Percentiles rank a stretch among this genome's conserved stretches.
Conservation (phyloP, 1,140 invertebrate species). For the Schmidtea mediterranea region DNA sequence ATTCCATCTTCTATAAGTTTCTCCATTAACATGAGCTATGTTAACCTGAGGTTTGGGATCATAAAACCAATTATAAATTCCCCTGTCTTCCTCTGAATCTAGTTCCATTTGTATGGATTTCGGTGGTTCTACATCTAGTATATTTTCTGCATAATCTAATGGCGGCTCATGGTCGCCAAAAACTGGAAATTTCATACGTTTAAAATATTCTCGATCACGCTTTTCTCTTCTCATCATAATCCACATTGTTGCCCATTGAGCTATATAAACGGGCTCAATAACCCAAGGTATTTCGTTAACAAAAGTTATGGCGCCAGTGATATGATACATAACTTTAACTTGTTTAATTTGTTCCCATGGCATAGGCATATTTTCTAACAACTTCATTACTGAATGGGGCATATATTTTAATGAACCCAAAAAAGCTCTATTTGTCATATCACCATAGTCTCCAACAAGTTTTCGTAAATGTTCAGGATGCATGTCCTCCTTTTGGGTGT, state of each 20-base stretch:
- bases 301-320: conserved; percentile 85
- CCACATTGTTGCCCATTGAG: conserved; percentile 99
- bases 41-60: conserved; percentile 83
- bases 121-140: conserved; percentile 87
- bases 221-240: conserved; percentile 99
- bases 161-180: conserved; percentile 99
- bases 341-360: conserved; percentile 93
- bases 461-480: conserved; percentile 85
- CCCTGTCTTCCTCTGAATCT: conserved; percentile 72
- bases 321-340: conserved; percentile 74
- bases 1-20: conserved; percentile 84
- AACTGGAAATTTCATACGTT: conserved; percentile 94
- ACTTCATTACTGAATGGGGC: conserved; percentile 85
- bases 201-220: conserved; percentile 86
- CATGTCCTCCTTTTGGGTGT: conserved; percentile 93
- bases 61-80: conserved; percentile 72
- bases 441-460: conserved; percentile 84
- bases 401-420: conserved; percentile 40
- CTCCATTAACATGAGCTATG: conserved; percentile 71
- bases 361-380: conserved; percentile 95
- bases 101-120: conserved; percentile 97
- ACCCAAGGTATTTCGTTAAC: conserved; percentile 97
- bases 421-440: conserved; percentile 86
- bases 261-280: conserved; percentile 91
- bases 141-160: conserved; percentile 92